phyloP scores from a whole-genome alignment of 2,888 invertebrate species.

The Acanthopleura granulata region DNA sequence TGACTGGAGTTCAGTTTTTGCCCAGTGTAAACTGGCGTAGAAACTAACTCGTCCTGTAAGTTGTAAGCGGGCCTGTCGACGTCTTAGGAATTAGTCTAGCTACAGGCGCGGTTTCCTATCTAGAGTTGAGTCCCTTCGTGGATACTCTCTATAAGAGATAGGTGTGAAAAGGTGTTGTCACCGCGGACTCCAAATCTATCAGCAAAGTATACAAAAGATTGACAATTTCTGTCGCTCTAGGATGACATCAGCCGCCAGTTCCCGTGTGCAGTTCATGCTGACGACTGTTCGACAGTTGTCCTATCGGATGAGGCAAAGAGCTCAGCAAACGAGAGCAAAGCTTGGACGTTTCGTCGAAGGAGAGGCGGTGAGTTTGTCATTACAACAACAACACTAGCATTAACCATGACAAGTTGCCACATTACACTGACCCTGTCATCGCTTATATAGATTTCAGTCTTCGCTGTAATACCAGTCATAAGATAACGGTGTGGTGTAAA shows the following conservation, averaged over 20 bases:
- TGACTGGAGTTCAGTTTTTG: slow-evolving; percentile 14
- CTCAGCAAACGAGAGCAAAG: not conserved
- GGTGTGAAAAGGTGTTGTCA: too few relatives aligned
- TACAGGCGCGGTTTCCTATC: too few relatives aligned
- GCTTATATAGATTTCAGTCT: too few relatives aligned
- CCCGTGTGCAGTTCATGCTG: slow-evolving; percentile 4
- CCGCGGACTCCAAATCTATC: too few relatives aligned
- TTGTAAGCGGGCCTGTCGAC: too few relatives aligned
- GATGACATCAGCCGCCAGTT: not conserved
- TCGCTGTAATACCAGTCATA: too few relatives aligned
- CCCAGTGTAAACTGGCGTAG: slow-evolving; percentile 18
- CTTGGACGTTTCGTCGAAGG: slow-evolving; percentile 13
- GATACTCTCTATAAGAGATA: too few relatives aligned
- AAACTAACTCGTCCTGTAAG: slow-evolving; percentile 7
- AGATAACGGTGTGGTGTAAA: too few relatives aligned
- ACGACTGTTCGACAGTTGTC: slow-evolving; percentile 3
- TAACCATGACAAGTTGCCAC: too few relatives aligned
- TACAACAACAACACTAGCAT: not conserved
- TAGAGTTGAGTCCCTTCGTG: too few relatives aligned
- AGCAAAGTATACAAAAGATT: not conserved
- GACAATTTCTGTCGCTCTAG: not conserved
- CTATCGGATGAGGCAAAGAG: slow-evolving; percentile 7
- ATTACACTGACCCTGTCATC: too few relatives aligned
- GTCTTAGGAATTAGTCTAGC: too few relatives aligned
- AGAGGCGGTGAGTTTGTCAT: not conserved